Evolutionary conservation across 2,888 invertebrate species (phyloP).

Genomic region (Synanthedon myopaeformis): DNA sequence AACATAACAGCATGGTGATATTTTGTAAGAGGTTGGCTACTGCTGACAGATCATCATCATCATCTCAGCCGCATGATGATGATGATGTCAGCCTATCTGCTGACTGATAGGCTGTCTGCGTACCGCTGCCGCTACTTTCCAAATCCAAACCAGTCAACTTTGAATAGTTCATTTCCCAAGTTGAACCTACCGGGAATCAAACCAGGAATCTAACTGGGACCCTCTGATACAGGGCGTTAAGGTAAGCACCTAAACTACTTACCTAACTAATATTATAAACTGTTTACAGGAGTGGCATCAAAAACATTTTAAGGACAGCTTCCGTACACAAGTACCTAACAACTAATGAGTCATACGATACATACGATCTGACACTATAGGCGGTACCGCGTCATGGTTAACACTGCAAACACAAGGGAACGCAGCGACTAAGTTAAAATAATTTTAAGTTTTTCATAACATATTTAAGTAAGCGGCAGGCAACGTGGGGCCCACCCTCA

Average conservation of each 20-base stretch:
- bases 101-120: too few species aligned
- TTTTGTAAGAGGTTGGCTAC: too few species aligned
- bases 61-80: too few species aligned
- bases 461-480: slow-evolving; percentile 15
- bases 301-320: slow-evolving; percentile 53
- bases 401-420: not conserved
- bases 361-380: slow-evolving; percentile 37
- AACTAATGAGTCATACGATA: slow-evolving; percentile 58
- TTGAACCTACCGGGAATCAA: too few species aligned
- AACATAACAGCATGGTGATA: not conserved
- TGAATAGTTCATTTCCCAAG: too few species aligned
- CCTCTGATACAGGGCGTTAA: too few species aligned
- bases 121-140: too few species aligned
- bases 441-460: slow-evolving; percentile 1
- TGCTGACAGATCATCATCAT: too few species aligned
- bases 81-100: too few species aligned
- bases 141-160: too few species aligned
- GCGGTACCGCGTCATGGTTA: slow-evolving; percentile 46
- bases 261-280: slow-evolving; percentile 25
- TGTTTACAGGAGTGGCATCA: slow-evolving; percentile 48
- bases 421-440: not conserved
- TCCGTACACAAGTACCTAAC: slow-evolving; percentile 51
- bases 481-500: slow-evolving; percentile 67
- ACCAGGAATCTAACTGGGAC: too few species aligned
- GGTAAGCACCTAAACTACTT: not conserved